Evolutionary conservation across 2,888 invertebrate species (phyloP).

Genomic region (Trissolcus japonicus): DNA sequence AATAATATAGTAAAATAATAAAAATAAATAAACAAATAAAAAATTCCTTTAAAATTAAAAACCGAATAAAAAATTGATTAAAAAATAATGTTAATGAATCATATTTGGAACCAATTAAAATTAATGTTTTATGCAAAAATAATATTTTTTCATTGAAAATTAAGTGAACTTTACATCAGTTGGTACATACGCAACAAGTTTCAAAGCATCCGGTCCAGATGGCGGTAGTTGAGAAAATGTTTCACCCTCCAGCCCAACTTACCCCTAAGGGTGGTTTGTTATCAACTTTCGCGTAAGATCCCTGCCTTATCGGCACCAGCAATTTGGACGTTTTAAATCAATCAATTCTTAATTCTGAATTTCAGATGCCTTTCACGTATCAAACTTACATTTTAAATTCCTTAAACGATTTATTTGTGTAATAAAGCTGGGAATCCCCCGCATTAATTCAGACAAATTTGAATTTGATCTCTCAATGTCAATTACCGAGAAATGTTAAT

Average conservation of each 20-base stretch:
- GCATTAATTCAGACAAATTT: constrained; percentile 15
- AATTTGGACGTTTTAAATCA: constrained; percentile 17
- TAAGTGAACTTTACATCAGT: constrained; percentile 2
- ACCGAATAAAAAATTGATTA: too few species aligned
- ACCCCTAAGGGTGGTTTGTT: neutral
- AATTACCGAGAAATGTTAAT: constrained; percentile 1
- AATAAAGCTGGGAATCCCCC: constrained; percentile 4
- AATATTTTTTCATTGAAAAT: constrained; percentile 10
- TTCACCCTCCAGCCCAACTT: neutral
- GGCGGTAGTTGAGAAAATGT: neutral
- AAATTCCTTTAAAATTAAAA: too few species aligned
- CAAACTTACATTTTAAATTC: constrained; percentile 16
- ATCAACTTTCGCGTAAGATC: constrained; percentile 9
- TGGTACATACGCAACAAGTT: neutral
- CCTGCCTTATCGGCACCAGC: constrained; percentile 27
- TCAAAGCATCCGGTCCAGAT: constrained; percentile 2
- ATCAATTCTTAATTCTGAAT: constrained; percentile 28
- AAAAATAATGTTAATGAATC: too few species aligned
- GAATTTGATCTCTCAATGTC: constrained; percentile 7
- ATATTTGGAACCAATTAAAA: too few species aligned
- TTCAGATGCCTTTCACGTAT: constrained; percentile 27
- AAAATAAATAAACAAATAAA: too few species aligned
- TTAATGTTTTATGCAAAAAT: too few species aligned
- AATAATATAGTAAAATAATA: too few species aligned
- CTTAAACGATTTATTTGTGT: constrained; percentile 34